Base-by-base conservation (phyloP, 2,113 vertebrate genomes). In the Chaenogobius annularis region DNA sequence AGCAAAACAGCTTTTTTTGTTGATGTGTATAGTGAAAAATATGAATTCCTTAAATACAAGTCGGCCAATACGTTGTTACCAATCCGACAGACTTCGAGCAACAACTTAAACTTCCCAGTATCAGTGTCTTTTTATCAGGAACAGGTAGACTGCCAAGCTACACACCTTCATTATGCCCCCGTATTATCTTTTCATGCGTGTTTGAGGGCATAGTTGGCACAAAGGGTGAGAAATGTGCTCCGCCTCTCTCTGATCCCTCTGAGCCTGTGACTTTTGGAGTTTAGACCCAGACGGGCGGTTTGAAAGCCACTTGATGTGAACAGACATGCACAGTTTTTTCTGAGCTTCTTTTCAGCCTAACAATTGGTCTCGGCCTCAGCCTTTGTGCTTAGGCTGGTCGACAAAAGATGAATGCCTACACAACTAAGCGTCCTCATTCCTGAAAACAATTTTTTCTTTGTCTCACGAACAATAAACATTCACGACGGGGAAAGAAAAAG, bases 261-360 rank as follows among this genome's bases (percentile, higher is more conserved):
- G 78, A 83, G 79, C 75, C 58, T 81, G 86, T 87, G 88, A 56
- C 74, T 79, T 89, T 83, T 64, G 74, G 82, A 62, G 48, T 77
- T 78, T 85, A 50, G 67, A 63, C 31, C 77, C 63, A 78, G 74
- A 40, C 74, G 59, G 76, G 76, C 77, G 35, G 63, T 46, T 22
- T 69, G 31, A 71, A 69, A 70, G 40, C 44, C 7, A 43, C 10
- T 20, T 1, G 10, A 35, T 63, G 55, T 13, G 65, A 73, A 20
- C 43, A 58, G 64, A 62, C 75, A 44, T 50, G 52, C 8, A 44
- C 63, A 10, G 17, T 72, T 72, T 26, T 56, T 61, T 63, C n/a
- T 13, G 19, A 13, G 37, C 50, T n/a, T 12, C 15, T 14, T 37
- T 37, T 37, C 15, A 19, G 17, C 14, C 37, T 15, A 17, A 40